Evolutionary conservation across 2,797 vertebrate genomes (phyloP), one percentile per base, ranked within the genome.

Genomic region (Borostomias antarcticus): DNA sequence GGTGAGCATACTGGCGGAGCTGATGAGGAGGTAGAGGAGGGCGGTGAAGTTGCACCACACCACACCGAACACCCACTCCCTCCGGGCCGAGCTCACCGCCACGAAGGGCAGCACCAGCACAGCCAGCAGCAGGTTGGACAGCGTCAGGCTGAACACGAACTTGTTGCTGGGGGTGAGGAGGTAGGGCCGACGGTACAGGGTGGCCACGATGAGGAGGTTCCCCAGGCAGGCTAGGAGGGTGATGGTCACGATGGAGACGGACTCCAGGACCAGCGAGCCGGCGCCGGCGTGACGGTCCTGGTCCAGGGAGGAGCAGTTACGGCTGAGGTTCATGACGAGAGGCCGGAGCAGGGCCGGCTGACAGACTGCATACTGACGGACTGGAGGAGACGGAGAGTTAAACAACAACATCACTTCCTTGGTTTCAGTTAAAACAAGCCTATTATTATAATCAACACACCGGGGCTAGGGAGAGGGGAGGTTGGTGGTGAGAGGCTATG

Each of bases 31-130:
- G 86, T 98, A 98, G 26, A 99, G 95, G 37, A 99, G 89, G 33
- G 96, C 97, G 0, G 96, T 98, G 85, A 99, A 97, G 89, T 98
- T 96, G 90, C 98, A 99, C 98, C 98, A 99, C 74, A 99, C 96
- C 5, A 98, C 96, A 0, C 98, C 97, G 0, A 99, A 99, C 81
- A 97, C 91, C 98, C 98, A 99, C 86, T 95, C 95, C 64, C 94
- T 88, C 75, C 89, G 91, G 5, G 93, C 92, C 0, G 95, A 96
- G 88, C 96, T 98, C 19, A 95, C 95, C 2, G 93, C 94, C 66
- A 98, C 96, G 0, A 98, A 98, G 0, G 98, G 97, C 60, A 99
- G 91, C 72, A 98, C 97, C 82, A 99, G 83, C 58, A 95, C 81
- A 0, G 97, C 97, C 32, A 99, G 91, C 1, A 99, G 89, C 68